A percentile compares a stretch with the other conserved stretches of the same genome.
Conservation (phyloP, 2,113 vertebrate species). For the Bambusicola thoracicus region DNA sequence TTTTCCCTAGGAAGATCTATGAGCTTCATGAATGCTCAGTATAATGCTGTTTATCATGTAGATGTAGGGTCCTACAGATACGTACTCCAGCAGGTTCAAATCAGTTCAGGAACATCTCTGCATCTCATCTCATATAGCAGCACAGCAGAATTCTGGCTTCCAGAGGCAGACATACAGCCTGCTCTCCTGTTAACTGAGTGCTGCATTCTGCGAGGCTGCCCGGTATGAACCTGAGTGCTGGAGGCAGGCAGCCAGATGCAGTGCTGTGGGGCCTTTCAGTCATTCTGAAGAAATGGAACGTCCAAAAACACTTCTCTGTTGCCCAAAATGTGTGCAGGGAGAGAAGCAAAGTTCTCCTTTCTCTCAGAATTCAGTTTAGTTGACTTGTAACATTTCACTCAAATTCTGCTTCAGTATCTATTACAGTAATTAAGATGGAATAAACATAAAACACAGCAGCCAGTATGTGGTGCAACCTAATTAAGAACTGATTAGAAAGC, state of each 20-base stretch:
- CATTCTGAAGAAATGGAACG: background rate
- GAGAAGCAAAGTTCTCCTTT: background rate
- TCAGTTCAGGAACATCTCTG: background rate
- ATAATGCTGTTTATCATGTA: background rate
- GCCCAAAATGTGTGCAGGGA: background rate
- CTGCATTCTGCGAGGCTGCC: fast-evolving
- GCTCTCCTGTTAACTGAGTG: background rate
- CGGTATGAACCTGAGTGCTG: background rate
- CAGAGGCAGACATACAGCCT: background rate
- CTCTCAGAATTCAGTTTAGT: background rate
- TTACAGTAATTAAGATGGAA: background rate
- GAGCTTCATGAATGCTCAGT: background rate
- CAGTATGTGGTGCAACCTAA: background rate
- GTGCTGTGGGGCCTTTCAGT: background rate
- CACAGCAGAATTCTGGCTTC: background rate
- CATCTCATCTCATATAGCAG: background rate
- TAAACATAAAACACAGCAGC: background rate
- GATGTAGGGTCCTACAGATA: background rate
- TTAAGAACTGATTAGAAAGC: background rate
- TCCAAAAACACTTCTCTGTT: background rate
- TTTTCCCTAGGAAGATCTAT: background rate
- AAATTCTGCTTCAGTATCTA: background rate
- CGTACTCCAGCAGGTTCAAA: background rate
- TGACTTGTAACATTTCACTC: background rate
- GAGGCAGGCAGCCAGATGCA: background rate